Base-by-base conservation (phyloP, 2,888 invertebrate genomes). In the Melanargia galathea region DNA sequence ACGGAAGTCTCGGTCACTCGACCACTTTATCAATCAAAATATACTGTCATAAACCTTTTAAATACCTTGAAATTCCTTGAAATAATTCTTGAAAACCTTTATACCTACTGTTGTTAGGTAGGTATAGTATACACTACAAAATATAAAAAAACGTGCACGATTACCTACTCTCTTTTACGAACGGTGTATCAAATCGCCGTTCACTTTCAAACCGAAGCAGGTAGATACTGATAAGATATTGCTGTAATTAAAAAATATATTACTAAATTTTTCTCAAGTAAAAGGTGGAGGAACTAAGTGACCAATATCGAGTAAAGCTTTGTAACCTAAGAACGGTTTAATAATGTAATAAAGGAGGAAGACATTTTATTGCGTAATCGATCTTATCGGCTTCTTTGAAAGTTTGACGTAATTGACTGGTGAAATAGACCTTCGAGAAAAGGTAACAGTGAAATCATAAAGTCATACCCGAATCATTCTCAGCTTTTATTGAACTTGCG, bases 371-470 rank as follows among this genome's bases (percentile, higher is more conserved):
- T 71, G 66, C 75, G 71, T 71, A 71, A 78, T 74, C 73, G 73
- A 58, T 76, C 73, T 71, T 74, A 73, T 71, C 69, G 70, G 70
- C n/a, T n/a, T n/a, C n/a, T n/a, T n/a, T n/a, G 69, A 73, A 75
- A 72, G 82, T 83, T 85, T 83, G 80, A 78, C 74, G 77, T 80
- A 79, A 80, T 82, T 78, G 81, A 80, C 81, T 78, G 79, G 75
- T 79, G 73, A 80, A 82, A 82, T 78, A 73, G 79, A 77, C 72
- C 68, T 69, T 73, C 77, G 79, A 82, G 79, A 80, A 69, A 52
- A 52, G 52, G 35, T 52, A 20, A 35, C 20, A 51, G 16, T 16
- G 52, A 35, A 35, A 52, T 52, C 55, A 55, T 55, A 55, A 54
- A 54, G 24, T 57, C 10, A 43, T 57, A 57, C 16, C 18, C 0